A percentile compares a stretch with the other conserved stretches of the same genome.
Evolutionary conservation across 2,888 invertebrate genomes (phyloP).

Genomic region (Drosophila kokeensis): DNA sequence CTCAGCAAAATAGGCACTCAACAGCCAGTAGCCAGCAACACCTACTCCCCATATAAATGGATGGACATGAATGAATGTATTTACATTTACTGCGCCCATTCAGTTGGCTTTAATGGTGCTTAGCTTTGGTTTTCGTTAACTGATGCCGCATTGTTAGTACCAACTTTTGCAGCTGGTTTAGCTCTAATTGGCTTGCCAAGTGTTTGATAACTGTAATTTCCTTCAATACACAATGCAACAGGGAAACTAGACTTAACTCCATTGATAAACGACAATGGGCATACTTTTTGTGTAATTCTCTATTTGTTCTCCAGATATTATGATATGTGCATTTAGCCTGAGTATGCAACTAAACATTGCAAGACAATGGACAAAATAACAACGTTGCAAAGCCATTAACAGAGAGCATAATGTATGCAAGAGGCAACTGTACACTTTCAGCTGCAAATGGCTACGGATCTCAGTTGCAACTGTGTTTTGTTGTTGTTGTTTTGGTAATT

Average conservation of each 20-base stretch:
- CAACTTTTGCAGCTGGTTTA: not conserved
- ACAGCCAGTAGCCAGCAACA: constrained; percentile 4
- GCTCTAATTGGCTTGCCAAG: constrained; percentile 64
- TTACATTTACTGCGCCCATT: constrained; percentile 14
- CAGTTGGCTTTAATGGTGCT: constrained; percentile 39
- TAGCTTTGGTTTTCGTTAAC: constrained; percentile 5
- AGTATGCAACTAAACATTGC: not conserved
- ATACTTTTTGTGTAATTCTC: not conserved
- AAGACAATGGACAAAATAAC: not conserved
- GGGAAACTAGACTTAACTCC: constrained; percentile 3
- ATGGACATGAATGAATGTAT: constrained; percentile 20
- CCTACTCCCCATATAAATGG: constrained; percentile 10
- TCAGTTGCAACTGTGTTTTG: not conserved
- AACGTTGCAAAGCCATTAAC: constrained; percentile 4
- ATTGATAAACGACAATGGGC: constrained; percentile 20
- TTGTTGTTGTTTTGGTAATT: not conserved
- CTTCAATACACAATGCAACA: not conserved
- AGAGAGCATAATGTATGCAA: not conserved
- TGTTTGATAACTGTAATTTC: constrained; percentile 45
- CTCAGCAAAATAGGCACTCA: constrained; percentile 46
- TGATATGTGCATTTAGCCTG: constrained; percentile 2
- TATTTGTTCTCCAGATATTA: not conserved
- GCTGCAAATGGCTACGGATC: not conserved
- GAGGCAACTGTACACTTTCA: not conserved
- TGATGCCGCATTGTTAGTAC: constrained; percentile 21